Evolutionary conservation across 2,113 vertebrate genomes (phyloP).

Genomic region (Sturnira hondurensis): DNA sequence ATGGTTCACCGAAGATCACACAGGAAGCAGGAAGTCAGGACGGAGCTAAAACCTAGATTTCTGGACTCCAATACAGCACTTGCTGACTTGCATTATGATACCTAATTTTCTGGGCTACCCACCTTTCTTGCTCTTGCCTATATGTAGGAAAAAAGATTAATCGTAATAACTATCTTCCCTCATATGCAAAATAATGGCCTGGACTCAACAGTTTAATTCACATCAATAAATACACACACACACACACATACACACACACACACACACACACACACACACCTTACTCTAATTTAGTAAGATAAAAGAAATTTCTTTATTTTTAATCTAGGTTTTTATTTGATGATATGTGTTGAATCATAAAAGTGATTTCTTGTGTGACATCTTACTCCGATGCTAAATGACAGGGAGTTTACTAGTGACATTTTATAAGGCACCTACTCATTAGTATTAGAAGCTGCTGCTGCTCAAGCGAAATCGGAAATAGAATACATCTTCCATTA

Average conservation of each 20-base stretch:
- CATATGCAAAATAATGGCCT: background rate
- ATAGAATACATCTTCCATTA: constrained; percentile 43
- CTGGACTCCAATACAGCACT: background rate
- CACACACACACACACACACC: too few species aligned
- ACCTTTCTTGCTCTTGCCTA: background rate
- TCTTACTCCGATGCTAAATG: background rate
- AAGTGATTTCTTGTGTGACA: background rate
- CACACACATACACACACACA: background rate
- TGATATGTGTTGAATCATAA: background rate
- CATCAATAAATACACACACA: background rate
- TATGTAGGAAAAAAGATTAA: background rate
- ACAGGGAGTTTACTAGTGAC: constrained; percentile 24
- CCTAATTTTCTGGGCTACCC: background rate
- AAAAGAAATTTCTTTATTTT: background rate
- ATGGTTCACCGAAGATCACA: background rate
- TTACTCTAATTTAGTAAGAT: background rate
- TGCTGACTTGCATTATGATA: background rate
- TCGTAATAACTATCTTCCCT: background rate
- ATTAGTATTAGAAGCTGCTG: constrained; percentile 42
- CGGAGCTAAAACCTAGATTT: background rate
- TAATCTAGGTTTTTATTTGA: background rate
- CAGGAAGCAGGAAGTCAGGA: background rate
- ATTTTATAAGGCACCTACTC: constrained; percentile 28
- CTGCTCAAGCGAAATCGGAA: constrained; percentile 30
- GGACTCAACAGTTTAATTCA: background rate